These are phyloP conservation scores for Synodontis membranacea DNA, from an alignment of 2,113 vertebrate genomes.

Conservation along the genomic window DNA sequence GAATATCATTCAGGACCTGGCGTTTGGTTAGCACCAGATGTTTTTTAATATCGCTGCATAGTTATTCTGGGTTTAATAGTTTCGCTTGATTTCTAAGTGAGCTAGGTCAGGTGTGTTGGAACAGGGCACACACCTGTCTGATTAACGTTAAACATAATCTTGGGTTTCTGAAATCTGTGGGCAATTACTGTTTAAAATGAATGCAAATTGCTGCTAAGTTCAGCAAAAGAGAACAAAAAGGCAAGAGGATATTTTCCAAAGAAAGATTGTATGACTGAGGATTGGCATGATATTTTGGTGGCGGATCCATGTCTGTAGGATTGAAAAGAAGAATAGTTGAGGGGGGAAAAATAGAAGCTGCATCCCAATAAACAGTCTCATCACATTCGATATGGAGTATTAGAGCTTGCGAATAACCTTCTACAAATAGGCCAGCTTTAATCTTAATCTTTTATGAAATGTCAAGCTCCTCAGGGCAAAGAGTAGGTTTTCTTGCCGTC, in stretches of 20 bases:
- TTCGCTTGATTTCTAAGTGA: constrained; percentile 6
- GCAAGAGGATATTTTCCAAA: not conserved
- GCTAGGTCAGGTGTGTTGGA: not conserved
- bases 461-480: constrained; percentile 41
- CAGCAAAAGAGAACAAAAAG: not conserved
- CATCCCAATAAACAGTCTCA: constrained; percentile 48
- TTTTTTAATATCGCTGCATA: constrained; percentile 28
- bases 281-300: constrained; percentile 17
- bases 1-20: constrained; percentile 35
- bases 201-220: not conserved
- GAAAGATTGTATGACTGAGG: constrained; percentile 2
- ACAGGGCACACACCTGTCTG: not conserved
- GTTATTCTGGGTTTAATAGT: not conserved
- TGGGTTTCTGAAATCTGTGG: not conserved
- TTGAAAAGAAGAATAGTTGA: constrained; percentile 10
- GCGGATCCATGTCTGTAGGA: constrained; percentile 16
- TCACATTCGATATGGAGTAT: constrained; percentile 43
- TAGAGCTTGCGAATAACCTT: constrained; percentile 50
- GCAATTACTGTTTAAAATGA: not conserved
- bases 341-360: not conserved
- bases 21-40: constrained; percentile 39
- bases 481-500: constrained; percentile 38
- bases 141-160: not conserved
- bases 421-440: constrained; percentile 50
- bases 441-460: constrained; percentile 51